Percentiles rank a stretch among this genome's conserved stretches.
These are phyloP conservation scores for Orius insidiosus DNA, from an alignment of 1,140 invertebrate species.

Conservation along the genomic window DNA sequence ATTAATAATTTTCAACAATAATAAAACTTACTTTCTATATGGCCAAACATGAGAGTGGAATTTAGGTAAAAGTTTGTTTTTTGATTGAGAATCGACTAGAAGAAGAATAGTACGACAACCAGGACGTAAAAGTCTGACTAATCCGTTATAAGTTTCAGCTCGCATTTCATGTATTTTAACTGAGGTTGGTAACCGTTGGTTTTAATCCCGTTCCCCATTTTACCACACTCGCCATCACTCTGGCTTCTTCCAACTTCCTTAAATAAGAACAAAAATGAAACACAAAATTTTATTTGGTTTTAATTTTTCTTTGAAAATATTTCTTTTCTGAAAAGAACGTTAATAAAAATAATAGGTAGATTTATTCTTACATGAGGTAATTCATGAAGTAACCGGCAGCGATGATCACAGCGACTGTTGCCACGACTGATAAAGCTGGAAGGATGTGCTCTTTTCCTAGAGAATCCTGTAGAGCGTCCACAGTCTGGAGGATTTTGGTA, in stretches of 20 bases:
- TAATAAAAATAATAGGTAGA: not conserved
- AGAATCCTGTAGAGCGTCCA: slow-evolving; percentile 55
- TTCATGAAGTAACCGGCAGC: slow-evolving; percentile 74
- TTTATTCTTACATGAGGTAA: slow-evolving; percentile 52
- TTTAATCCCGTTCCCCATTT: slow-evolving; percentile 25
- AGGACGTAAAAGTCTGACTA: slow-evolving; percentile 78
- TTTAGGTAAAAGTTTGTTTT: slow-evolving; percentile 66
- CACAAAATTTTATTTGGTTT: not conserved
- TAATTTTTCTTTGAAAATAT: too few species aligned
- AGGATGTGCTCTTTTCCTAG: slow-evolving; percentile 65
- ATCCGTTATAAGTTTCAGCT: slow-evolving; percentile 87
- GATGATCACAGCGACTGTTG: slow-evolving; percentile 63
- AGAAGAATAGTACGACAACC: slow-evolving; percentile 86
- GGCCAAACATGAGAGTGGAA: slow-evolving; percentile 91
- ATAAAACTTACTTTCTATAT: slow-evolving; percentile 61
- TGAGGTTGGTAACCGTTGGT: slow-evolving; percentile 35
- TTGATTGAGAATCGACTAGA: slow-evolving; percentile 73
- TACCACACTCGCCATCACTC: slow-evolving; percentile 37
- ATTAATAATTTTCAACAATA: not conserved
- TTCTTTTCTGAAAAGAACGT: too few species aligned
- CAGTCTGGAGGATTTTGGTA: slow-evolving; percentile 43
- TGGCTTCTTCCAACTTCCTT: slow-evolving; percentile 56
- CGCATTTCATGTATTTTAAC: slow-evolving; percentile 73
- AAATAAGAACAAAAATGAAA: slow-evolving; percentile 10
- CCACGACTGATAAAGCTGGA: slow-evolving; percentile 61